Percentiles rank a stretch among this genome's conserved stretches.
phyloP scores from a whole-genome alignment of 2,113 vertebrate species.

The Hydrochoerus hydrochaeris region DNA sequence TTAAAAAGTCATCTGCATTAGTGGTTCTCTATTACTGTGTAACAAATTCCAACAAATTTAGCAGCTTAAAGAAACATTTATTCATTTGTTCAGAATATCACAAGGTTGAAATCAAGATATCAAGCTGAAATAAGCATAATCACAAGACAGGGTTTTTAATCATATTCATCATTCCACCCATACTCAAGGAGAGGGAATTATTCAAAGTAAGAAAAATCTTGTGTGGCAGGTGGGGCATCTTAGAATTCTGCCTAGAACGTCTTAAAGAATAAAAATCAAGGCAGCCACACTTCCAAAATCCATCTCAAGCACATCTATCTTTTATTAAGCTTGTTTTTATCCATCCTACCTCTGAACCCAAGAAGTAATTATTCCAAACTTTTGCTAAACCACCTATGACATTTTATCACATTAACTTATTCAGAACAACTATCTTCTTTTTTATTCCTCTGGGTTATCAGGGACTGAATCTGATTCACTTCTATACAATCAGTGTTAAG shows the following conservation, averaged over 20 bases:
- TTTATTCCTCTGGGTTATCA: not conserved
- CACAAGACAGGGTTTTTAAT: not conserved
- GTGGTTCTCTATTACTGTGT: not conserved
- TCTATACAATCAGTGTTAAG: not conserved
- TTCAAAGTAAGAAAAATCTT: not conserved
- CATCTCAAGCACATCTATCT: not conserved
- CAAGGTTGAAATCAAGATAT: not conserved
- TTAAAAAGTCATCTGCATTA: constrained; percentile 22
- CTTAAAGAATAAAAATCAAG: constrained; percentile 34
- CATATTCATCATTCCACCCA: not conserved
- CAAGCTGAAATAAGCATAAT: not conserved
- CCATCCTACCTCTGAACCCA: not conserved
- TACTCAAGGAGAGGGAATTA: not conserved
- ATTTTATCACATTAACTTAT: not conserved
- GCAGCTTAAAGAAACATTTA: not conserved
- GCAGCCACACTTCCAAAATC: not conserved
- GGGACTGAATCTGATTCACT: not conserved
- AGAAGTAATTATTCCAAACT: constrained; percentile 8
- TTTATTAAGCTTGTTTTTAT: not conserved
- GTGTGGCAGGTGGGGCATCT: not conserved
- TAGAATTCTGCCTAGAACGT: not conserved
- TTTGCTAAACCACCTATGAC: not conserved
- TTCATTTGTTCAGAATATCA: constrained; percentile 3
- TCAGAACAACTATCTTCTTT: not conserved
- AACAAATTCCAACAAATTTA: constrained; percentile 28